Evolutionary conservation across 1,140 invertebrate genomes (phyloP).

Genomic region (Thaumatotibia leucotreta): DNA sequence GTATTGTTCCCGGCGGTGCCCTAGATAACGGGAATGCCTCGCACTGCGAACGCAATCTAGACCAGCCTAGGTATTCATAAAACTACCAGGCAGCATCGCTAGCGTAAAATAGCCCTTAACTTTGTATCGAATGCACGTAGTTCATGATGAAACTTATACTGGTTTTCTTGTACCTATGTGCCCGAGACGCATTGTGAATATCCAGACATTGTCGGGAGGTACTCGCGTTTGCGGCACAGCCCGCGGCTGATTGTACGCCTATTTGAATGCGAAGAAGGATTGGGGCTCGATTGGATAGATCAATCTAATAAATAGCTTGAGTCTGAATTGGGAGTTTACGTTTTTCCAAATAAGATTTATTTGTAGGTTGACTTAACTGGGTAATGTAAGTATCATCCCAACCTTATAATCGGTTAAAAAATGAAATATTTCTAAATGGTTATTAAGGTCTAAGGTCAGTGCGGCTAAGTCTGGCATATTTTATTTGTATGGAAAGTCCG

Average conservation of each 20-base stretch:
- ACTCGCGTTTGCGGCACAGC: background rate
- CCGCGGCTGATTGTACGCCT: background rate
- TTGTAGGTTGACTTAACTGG: background rate
- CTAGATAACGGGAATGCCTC: conserved; percentile 53
- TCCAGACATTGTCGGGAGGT: background rate
- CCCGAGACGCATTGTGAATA: background rate
- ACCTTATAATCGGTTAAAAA: too few species aligned
- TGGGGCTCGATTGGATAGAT: background rate
- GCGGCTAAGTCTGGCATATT: too few species aligned
- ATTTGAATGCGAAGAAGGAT: conserved; percentile 9
- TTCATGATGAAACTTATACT: background rate
- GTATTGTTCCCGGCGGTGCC: conserved; percentile 53
- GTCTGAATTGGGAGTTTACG: background rate
- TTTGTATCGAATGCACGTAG: background rate
- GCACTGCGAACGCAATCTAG: conserved; percentile 59
- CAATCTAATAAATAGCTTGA: background rate
- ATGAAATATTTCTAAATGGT: background rate
- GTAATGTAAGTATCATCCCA: background rate
- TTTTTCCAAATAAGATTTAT: background rate
- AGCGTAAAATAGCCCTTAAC: background rate
- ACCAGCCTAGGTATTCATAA: conserved; percentile 44
- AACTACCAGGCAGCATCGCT: background rate
- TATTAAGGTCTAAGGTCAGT: too few species aligned
- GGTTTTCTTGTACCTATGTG: background rate
- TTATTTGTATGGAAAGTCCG: too few species aligned